Percentiles rank a stretch among this genome's conserved stretches.
These are phyloP conservation scores for Papilio protenor DNA, from an alignment of 2,888 invertebrate species.

Conservation along the genomic window DNA sequence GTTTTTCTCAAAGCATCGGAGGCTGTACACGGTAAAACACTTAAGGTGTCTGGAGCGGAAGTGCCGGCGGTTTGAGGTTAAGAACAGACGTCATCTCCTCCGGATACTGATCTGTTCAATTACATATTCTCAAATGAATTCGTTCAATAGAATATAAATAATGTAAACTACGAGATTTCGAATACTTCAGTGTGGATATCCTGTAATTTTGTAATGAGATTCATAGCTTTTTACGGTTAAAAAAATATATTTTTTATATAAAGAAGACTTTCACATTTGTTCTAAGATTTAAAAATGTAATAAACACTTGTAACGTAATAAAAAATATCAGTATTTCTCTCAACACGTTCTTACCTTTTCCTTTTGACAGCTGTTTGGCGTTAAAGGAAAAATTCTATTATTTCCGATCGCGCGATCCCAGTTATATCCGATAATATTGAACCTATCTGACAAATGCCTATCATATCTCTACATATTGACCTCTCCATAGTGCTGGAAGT, in stretches of 20 bases:
- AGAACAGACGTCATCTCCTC: conserved; percentile 49
- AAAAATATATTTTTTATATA: too few species aligned
- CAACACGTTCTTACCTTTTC: conserved; percentile 34
- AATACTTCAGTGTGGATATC: not conserved
- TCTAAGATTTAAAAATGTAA: not conserved
- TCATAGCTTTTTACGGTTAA: too few species aligned
- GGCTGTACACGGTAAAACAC: conserved; percentile 58
- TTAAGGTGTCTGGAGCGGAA: conserved; percentile 48
- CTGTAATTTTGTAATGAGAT: too few species aligned
- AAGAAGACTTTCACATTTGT: too few species aligned
- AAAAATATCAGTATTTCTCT: conserved; percentile 25
- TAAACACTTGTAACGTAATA: conserved; percentile 4
- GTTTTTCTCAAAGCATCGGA: conserved; percentile 41
- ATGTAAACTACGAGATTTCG: not conserved
- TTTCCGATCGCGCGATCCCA: conserved; percentile 25
- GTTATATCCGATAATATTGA: conserved; percentile 44
- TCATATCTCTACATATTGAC: conserved; percentile 45
- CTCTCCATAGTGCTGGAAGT: conserved; percentile 40
- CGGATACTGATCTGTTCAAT: conserved; percentile 29
- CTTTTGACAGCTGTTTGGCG: conserved; percentile 43
- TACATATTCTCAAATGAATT: conserved; percentile 31
- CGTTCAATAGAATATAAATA: not conserved
- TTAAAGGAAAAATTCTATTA: conserved; percentile 43
- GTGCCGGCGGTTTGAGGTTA: conserved; percentile 53
- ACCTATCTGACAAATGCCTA: conserved; percentile 44